Evolutionary conservation across 2,888 invertebrate genomes (phyloP), one percentile per base, ranked within the genome.

Genomic region (Hymenopus coronatus): DNA sequence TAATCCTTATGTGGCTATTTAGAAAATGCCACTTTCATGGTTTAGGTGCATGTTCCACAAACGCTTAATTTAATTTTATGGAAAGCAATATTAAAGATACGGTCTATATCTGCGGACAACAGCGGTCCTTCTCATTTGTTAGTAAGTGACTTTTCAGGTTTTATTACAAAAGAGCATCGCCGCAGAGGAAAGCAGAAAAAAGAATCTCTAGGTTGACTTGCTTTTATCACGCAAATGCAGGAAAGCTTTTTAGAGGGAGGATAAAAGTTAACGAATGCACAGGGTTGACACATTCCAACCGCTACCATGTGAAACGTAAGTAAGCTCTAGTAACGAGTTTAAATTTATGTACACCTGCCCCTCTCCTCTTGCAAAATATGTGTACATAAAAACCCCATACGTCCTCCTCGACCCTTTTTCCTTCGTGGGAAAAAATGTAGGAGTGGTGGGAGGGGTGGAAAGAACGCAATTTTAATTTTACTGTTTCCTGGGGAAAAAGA

Each of bases 401-500:
- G 54, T 70, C 54, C 54, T 70, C 54, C 54, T 20, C 54, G 54
- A 20, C 54, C 54, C 54, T 70, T 70, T 70, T 70, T 70, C 54
- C 54, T 70, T 25, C 54, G 54, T 70, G 54, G 54, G 54, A 70
- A 70, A 70, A 70, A 70, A 70, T 70, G 54, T 70, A 20, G 25
- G 20, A 20, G 20, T 15, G 20, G 20, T 70, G 54, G 25, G 1
- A 70, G 54, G 54, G 54, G 20, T 28, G 86, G 82, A 82, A 87
- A 82, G 87, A 87, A 87, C 82, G 87, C 87, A 82, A 87, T 87
- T 87, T 87, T 87, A 87, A 87, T 87, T 87, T 87, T 82, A 87
- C 87, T 28, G 87, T 87, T 87, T 87, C 87, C 87, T 87, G 87
- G 87, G 87, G 87, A 82, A 87, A 87, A 82, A 87, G 87, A 87